These are phyloP conservation scores for Dysmachus trigonus DNA, from an alignment of 2,888 invertebrate species.

Conservation along the genomic window DNA sequence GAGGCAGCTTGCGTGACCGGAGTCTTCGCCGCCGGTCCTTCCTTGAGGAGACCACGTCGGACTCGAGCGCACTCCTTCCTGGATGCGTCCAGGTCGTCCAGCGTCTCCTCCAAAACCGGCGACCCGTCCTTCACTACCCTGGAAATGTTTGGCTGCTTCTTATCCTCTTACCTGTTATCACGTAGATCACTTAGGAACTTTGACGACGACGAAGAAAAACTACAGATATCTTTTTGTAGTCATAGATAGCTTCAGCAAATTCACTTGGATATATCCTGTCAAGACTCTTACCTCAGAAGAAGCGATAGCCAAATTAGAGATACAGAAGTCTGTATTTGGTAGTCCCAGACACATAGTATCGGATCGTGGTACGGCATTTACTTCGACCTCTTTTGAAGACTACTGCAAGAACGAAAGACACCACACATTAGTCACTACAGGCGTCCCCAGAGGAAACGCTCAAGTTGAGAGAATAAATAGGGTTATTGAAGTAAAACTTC, in stretches of 20 bases:
- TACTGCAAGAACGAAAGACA: conserved; percentile 56
- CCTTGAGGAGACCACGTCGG: too few relatives aligned
- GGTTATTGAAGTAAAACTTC: too few relatives aligned
- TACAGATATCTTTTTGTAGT: neutral
- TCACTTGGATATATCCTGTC: conserved; percentile 18
- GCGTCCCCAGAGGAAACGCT: conserved; percentile 58
- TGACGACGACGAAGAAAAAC: conserved; percentile 34
- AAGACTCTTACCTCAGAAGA: conserved; percentile 54
- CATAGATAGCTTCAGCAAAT: neutral
- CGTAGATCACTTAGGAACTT: conserved; percentile 57
- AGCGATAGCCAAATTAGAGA: conserved; percentile 53
- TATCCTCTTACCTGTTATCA: conserved; percentile 55
- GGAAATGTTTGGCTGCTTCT: too few relatives aligned
- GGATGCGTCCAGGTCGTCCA: too few relatives aligned
- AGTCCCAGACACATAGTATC: conserved; percentile 56
- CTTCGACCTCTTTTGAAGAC: conserved; percentile 55
- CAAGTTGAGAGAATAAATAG: conserved; percentile 57
- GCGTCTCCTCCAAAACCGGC: too few relatives aligned
- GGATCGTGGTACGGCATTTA: conserved; percentile 58
- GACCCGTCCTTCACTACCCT: too few relatives aligned
- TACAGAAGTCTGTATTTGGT: conserved; percentile 57
- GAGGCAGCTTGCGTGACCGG: too few relatives aligned
- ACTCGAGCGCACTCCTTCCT: too few relatives aligned
- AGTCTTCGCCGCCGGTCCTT: too few relatives aligned
- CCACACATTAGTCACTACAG: conserved; percentile 52